Conservation (phyloP, 1,140 invertebrate genomes). For the Aporrectodea caliginosa region DNA sequence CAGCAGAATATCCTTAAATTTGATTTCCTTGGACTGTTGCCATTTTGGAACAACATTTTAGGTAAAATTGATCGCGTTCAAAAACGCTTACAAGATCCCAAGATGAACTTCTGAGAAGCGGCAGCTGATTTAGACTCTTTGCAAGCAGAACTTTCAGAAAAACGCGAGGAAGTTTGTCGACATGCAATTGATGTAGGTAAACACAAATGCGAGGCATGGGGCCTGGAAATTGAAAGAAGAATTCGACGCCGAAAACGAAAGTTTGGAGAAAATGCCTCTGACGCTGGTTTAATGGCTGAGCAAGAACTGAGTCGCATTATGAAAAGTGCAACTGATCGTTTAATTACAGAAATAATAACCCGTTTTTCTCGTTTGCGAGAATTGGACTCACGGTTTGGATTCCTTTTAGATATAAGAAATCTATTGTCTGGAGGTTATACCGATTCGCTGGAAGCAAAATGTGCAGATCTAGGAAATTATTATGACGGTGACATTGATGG, state of each 20-base stretch:
- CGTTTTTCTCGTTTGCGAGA: slow-evolving; percentile 24
- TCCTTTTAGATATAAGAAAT: slow-evolving; percentile 21
- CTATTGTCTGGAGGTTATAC: slow-evolving; percentile 20
- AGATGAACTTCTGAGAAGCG: slow-evolving; percentile 12
- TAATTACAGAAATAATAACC: slow-evolving; percentile 21
- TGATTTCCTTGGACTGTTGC: slow-evolving; percentile 11
- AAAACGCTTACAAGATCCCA: slow-evolving; percentile 12
- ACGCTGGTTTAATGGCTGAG: slow-evolving; percentile 16
- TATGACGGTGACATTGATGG: too few species aligned
- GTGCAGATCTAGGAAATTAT: slow-evolving; percentile 21
- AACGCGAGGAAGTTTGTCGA: not conserved
- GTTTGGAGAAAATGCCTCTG: slow-evolving; percentile 5
- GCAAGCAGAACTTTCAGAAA: slow-evolving; percentile 12
- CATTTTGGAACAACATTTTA: slow-evolving; percentile 9
- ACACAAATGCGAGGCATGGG: slow-evolving; percentile 14
- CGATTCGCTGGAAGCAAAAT: slow-evolving; percentile 9
- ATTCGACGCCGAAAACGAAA: not conserved
- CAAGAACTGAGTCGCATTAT: slow-evolving; percentile 27
- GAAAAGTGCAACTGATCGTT: slow-evolving; percentile 30
- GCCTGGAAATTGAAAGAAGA: slow-evolving; percentile 11
- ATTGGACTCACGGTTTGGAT: slow-evolving; percentile 25
- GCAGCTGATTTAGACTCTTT: slow-evolving; percentile 23
- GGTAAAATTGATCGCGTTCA: slow-evolving; percentile 14
- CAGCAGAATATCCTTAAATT: slow-evolving; percentile 9
- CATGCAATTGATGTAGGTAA: not conserved